Conservation (phyloP, 2,113 vertebrate species). For the Lophotis ruficrista region DNA sequence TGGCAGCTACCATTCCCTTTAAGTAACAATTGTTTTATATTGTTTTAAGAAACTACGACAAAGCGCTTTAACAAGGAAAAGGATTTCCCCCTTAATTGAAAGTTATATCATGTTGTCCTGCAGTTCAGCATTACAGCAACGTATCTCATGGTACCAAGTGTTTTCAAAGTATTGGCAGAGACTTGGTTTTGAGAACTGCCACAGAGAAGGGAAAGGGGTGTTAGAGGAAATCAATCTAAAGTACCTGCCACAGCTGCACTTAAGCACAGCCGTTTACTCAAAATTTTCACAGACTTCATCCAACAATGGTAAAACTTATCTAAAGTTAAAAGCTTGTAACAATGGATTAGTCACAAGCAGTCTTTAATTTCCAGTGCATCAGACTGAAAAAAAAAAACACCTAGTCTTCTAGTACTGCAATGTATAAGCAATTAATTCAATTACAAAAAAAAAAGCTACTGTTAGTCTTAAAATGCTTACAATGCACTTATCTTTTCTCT, state of each 20-base stretch:
- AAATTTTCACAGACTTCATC: background rate
- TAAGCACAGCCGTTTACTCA: background rate
- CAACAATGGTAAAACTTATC: background rate
- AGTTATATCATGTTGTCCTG: background rate
- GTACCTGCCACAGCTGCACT: background rate
- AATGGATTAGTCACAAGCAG: background rate
- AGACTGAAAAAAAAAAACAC: background rate
- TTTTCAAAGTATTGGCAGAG: background rate
- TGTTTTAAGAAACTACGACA: constrained; percentile 7
- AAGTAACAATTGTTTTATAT: background rate
- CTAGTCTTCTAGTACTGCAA: background rate
- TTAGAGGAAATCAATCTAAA: background rate
- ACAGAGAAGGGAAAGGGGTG: background rate
- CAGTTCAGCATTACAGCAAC: background rate
- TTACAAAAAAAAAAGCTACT: background rate
- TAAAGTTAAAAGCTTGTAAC: background rate
- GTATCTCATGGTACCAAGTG: background rate
- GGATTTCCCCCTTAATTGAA: constrained; percentile 37
- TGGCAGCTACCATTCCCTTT: background rate
- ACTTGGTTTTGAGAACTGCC: background rate
- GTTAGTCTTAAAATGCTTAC: background rate
- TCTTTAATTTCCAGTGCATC: background rate
- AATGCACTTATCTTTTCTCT: background rate
- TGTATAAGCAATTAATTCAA: background rate
- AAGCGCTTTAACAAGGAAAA: constrained; percentile 15